Conservation (phyloP, 1,140 invertebrate genomes). For the Telenomus remus region DNA sequence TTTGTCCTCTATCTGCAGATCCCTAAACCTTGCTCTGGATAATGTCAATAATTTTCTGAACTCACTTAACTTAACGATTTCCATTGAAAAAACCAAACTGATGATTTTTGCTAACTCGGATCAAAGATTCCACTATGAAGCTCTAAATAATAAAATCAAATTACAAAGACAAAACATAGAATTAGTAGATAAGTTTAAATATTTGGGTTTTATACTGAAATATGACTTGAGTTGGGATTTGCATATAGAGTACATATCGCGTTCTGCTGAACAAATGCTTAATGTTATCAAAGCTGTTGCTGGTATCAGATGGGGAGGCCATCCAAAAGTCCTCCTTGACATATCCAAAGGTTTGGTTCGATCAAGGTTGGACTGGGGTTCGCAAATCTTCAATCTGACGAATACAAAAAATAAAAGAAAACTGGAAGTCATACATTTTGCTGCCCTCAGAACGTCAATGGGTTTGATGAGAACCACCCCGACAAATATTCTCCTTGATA, state of each 20-base stretch:
- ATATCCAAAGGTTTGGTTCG: not conserved
- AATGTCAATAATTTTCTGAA: not conserved
- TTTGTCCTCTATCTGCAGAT: not conserved
- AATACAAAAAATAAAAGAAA: constrained; percentile 17
- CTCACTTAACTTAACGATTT: too few relatives aligned
- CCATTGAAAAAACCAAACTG: not conserved
- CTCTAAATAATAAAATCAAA: not conserved
- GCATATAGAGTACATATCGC: not conserved
- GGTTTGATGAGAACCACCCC: constrained; percentile 23
- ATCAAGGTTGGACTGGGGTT: not conserved
- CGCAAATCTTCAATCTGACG: constrained; percentile 1
- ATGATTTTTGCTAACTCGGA: not conserved
- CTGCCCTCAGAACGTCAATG: constrained; percentile 8
- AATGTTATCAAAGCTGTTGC: not conserved
- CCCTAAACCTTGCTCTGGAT: not conserved
- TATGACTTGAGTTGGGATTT: not conserved
- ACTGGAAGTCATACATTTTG: not conserved
- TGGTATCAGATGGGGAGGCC: not conserved
- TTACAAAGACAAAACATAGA: not conserved
- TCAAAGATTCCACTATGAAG: not conserved
- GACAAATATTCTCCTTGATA: constrained; percentile 11
- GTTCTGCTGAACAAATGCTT: not conserved
- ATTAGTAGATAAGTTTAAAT: not conserved
- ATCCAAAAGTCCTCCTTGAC: not conserved
- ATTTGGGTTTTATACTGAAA: not conserved